Conservation (phyloP, 2,888 invertebrate species). For the Gasteruption jaculator region DNA sequence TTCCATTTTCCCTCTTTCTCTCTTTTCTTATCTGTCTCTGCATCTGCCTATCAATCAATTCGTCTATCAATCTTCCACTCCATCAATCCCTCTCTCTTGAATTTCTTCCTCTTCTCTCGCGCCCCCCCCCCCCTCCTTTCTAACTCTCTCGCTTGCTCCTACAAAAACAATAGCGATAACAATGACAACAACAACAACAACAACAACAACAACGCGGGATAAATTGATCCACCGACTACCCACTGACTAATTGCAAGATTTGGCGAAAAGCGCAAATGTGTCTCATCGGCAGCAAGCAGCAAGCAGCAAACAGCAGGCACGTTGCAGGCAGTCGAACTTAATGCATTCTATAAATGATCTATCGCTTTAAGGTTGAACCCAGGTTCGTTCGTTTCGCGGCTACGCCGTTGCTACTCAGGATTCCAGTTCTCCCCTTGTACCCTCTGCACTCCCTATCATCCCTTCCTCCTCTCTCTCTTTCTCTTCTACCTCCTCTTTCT, state of each 20-base stretch:
- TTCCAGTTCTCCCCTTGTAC: constrained; percentile 50
- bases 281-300: too few relatives aligned
- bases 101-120: constrained; percentile 14
- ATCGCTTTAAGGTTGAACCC: constrained; percentile 49
- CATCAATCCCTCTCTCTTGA: constrained; percentile 15
- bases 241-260: too few relatives aligned
- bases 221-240: too few relatives aligned
- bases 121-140: constrained; percentile 13
- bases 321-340: too few relatives aligned
- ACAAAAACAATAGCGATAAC: constrained; percentile 18
- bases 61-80: constrained; percentile 12
- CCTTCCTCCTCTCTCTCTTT: constrained; percentile 13
- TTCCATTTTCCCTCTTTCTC: constrained; percentile 16
- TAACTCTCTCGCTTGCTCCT: constrained; percentile 14
- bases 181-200: constrained; percentile 15
- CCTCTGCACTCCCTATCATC: background rate
- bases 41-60: constrained; percentile 7
- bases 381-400: constrained; percentile 47
- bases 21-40: constrained; percentile 15
- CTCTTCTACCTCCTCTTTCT: constrained; percentile 19
- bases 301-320: too few relatives aligned
- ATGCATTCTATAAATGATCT: too few relatives aligned
- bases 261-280: too few relatives aligned
- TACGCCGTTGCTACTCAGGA: constrained; percentile 52
- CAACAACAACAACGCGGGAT: constrained; percentile 12